Conservation (phyloP, 35 echinoderm and acorn worm genomes). For the Lytechinus pictus region DNA sequence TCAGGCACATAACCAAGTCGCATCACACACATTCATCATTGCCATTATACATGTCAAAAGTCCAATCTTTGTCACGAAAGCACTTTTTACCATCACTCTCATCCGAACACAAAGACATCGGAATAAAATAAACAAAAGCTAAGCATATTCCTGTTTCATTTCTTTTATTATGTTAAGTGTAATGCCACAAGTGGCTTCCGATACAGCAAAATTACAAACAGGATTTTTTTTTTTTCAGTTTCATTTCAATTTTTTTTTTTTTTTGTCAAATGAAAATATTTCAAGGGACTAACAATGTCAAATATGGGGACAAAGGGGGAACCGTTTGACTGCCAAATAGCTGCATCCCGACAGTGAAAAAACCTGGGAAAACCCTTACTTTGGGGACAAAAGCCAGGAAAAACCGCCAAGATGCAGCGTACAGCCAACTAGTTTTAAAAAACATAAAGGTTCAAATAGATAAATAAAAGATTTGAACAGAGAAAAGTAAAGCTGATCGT, state of each 20-base stretch:
- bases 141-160: background rate
- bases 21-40: too few relatives aligned
- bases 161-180: background rate
- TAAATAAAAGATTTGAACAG: too few relatives aligned
- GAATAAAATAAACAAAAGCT: background rate
- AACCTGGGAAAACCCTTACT: slow-evolving; percentile 20
- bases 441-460: background rate
- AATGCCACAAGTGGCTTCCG: background rate
- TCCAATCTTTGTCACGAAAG: background rate
- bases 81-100: background rate
- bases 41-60: too few relatives aligned
- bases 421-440: background rate
- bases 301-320: background rate
- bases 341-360: slow-evolving; percentile 24
- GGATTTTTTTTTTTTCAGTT: background rate
- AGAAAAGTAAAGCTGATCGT: too few relatives aligned
- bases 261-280: too few relatives aligned
- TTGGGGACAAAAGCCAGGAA: slow-evolving; percentile 37
- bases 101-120: background rate
- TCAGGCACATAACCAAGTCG: too few relatives aligned
- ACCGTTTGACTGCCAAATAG: slow-evolving; percentile 34
- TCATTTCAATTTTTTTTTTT: background rate
- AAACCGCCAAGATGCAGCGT: slow-evolving; percentile 31
- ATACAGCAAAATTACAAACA: background rate
- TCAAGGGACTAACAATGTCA: too few relatives aligned